A percentile compares a stretch with the other conserved stretches of the same genome.
Evolutionary conservation across 1,140 invertebrate species (phyloP).

Genomic region (Drosophila kohkoa): DNA sequence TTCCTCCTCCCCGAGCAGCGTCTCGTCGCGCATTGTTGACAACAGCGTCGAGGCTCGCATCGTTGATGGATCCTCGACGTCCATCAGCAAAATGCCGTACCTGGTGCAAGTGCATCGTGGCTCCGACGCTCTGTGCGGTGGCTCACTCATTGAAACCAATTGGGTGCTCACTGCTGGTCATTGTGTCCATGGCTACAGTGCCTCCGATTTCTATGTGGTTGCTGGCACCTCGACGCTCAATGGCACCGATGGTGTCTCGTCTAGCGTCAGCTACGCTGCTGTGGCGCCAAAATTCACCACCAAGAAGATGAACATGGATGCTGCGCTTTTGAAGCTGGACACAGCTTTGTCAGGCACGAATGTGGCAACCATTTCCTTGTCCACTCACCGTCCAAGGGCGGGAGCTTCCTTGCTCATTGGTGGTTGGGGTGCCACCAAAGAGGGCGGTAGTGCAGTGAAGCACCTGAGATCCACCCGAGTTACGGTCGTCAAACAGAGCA

Average conservation of each 20-base stretch:
- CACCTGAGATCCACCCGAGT: conserved; percentile 16
- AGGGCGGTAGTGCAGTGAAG: conserved; percentile 32
- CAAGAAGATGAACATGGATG: conserved; percentile 55
- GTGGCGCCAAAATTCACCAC: conserved; percentile 36
- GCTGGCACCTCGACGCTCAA: conserved; percentile 47
- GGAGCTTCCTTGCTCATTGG: conserved; percentile 39
- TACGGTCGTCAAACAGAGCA: not conserved
- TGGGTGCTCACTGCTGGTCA: conserved; percentile 64
- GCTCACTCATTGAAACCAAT: conserved; percentile 6
- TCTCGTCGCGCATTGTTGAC: conserved; percentile 4
- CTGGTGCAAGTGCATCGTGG: conserved; percentile 58
- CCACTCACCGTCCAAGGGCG: conserved; percentile 19
- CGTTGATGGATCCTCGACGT: conserved; percentile 25
- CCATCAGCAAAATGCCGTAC: conserved; percentile 18
- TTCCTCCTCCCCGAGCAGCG: not conserved
- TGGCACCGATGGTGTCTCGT: conserved; percentile 37
- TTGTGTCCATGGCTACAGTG: conserved; percentile 29
- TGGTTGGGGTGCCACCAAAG: conserved; percentile 56
- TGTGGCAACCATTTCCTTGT: conserved; percentile 52
- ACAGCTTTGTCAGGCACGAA: conserved; percentile 51
- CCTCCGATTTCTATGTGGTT: conserved; percentile 24
- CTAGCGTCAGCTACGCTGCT: conserved; percentile 8
- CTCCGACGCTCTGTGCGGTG: conserved; percentile 41
- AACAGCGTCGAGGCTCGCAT: conserved; percentile 21
- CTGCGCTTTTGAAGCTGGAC: conserved; percentile 45